Evolutionary conservation across 2,888 invertebrate species (phyloP).

Genomic region (Platycnemis pennipes): DNA sequence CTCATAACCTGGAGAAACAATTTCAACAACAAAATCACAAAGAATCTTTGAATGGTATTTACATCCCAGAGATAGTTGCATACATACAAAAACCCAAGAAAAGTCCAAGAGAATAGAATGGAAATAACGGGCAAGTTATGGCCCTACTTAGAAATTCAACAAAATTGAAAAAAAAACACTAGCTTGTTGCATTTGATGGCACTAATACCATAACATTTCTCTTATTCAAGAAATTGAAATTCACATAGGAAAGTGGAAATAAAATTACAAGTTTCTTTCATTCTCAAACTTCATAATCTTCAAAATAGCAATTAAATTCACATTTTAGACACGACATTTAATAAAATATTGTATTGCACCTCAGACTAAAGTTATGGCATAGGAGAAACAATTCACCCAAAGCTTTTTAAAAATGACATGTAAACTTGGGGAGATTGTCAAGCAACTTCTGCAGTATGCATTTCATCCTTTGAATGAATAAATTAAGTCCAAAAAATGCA

Average conservation of each 20-base stretch:
- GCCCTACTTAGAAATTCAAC: background rate
- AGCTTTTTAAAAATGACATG: background rate
- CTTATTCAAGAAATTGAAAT: background rate
- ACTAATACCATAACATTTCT: background rate
- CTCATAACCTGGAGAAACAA: background rate
- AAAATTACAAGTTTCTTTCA: background rate
- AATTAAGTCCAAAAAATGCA: conserved; percentile 58
- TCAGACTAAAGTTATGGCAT: conserved; percentile 43
- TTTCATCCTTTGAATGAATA: conserved; percentile 50
- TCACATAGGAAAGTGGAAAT: background rate
- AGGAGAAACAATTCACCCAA: conserved; percentile 22
- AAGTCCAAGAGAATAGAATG: background rate
- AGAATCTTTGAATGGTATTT: background rate
- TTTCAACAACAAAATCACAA: background rate
- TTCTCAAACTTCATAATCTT: conserved; percentile 21
- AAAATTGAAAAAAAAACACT: background rate
- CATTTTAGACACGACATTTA: conserved; percentile 39
- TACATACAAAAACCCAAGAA: background rate
- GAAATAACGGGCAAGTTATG: background rate
- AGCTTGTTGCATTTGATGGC: background rate
- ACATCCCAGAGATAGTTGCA: background rate
- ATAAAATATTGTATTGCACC: conserved; percentile 54
- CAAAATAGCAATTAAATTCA: conserved; percentile 21
- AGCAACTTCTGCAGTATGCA: conserved; percentile 15
- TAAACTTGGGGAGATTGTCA: conserved; percentile 14